Evolutionary conservation across 35 echinoderm and acorn worm genomes (phyloP).

Genomic region (Acanthaster planci): DNA sequence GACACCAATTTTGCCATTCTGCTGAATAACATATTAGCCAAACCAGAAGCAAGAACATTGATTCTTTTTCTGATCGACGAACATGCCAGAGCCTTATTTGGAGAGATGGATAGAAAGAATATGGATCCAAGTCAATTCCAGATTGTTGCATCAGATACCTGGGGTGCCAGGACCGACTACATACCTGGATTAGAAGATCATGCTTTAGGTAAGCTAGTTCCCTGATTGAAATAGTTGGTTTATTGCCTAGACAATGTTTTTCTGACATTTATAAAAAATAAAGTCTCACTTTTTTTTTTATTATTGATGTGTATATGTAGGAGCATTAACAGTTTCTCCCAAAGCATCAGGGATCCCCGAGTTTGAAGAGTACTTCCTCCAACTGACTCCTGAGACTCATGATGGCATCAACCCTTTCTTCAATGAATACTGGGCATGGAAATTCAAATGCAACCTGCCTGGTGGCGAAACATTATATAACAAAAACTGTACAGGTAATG

Average conservation of each 20-base stretch:
- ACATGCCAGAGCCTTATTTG: background rate
- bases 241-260: too few relatives aligned
- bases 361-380: conserved; percentile 12
- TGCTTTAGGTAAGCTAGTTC: background rate
- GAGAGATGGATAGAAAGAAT: background rate
- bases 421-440: background rate
- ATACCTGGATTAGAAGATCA: background rate
- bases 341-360: background rate
- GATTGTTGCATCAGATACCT: conserved; percentile 13
- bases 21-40: background rate
- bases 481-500: background rate
- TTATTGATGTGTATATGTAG: background rate
- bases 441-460: background rate
- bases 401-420: conserved; percentile 2
- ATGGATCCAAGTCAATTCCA: background rate
- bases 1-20: background rate
- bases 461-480: background rate
- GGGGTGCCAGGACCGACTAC: background rate
- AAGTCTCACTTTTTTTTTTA: too few relatives aligned
- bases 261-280: too few relatives aligned
- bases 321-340: background rate
- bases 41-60: background rate
- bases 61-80: background rate
- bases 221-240: background rate
- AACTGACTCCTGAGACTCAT: background rate